phyloP scores from a whole-genome alignment of 2,888 invertebrate species.

The Leptopilina syphax region DNA sequence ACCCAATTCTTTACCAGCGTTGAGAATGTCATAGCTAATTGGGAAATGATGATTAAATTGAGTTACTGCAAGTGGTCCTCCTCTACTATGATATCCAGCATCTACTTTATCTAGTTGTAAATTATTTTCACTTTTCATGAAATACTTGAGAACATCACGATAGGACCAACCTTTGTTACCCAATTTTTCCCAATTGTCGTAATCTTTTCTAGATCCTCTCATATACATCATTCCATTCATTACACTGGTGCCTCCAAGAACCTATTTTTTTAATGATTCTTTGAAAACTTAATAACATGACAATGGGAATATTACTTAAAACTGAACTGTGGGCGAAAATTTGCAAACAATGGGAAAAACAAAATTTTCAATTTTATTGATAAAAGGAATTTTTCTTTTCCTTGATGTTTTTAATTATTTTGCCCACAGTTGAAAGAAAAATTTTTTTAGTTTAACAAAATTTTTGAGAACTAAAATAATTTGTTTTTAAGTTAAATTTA shows the following conservation, averaged over 20 bases:
- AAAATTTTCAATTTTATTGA: slow-evolving; percentile 71
- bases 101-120: slow-evolving; percentile 84
- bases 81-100: slow-evolving; percentile 85
- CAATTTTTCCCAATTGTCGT: slow-evolving; percentile 89
- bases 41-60: slow-evolving; percentile 93
- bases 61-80: slow-evolving; percentile 87
- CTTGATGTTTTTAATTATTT: not conserved
- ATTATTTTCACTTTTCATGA: slow-evolving; percentile 91
- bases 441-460: too few relatives aligned
- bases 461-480: too few relatives aligned
- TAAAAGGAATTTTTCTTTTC: not conserved
- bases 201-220: slow-evolving; percentile 91
- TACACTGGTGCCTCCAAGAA: slow-evolving; percentile 92
- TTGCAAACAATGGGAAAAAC: slow-evolving; percentile 73
- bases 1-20: slow-evolving; percentile 88
- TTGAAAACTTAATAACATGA: too few relatives aligned
- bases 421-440: not conserved
- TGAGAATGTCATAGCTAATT: slow-evolving; percentile 85
- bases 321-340: too few relatives aligned
- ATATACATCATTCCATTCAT: slow-evolving; percentile 98
- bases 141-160: slow-evolving; percentile 92
- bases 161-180: slow-evolving; percentile 94
- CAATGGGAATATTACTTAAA: too few relatives aligned
- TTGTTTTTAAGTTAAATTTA: too few relatives aligned
- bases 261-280: too few relatives aligned